A percentile compares a stretch with the other conserved stretches of the same genome.
Conservation (phyloP, 2,797 vertebrate genomes). For the Antennarius maculatus region DNA sequence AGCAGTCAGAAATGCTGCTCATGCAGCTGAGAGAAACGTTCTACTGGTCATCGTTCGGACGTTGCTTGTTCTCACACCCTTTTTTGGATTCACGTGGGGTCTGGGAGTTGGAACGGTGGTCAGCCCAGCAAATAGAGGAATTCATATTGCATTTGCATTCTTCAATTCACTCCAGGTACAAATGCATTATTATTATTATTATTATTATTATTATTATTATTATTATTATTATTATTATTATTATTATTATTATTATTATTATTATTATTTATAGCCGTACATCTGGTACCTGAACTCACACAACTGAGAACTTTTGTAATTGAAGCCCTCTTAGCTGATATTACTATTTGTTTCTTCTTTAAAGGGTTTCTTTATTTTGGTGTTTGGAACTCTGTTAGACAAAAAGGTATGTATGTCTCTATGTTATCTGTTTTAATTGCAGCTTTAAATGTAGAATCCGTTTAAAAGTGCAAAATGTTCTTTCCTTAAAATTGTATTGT, state of each 20-base stretch:
- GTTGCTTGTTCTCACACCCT: conserved; percentile 87
- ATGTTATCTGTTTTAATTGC: neutral
- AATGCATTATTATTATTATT: neutral
- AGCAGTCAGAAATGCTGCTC: conserved; percentile 70
- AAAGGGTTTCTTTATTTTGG: conserved; percentile 76
- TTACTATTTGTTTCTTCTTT: conserved; percentile 20
- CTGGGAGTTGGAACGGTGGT: conserved; percentile 80
- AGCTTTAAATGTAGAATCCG: neutral
- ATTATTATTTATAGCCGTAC: neutral
- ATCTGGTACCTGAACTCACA: neutral
- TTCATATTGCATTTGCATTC: conserved; percentile 72
- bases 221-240: neutral
- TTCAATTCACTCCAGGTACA: conserved; percentile 81
- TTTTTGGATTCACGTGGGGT: conserved; percentile 93
- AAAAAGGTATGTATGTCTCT: conserved; percentile 59
- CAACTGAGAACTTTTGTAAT: neutral
- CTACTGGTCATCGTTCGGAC: conserved; percentile 85
- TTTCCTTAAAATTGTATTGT: neutral
- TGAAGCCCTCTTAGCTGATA: neutral
- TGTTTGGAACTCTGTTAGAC: conserved; percentile 74
- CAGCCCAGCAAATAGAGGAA: neutral
- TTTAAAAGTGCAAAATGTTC: neutral
- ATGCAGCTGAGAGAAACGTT: conserved; percentile 77
- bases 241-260: neutral
- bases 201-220: neutral